Base-by-base conservation (phyloP, 1,140 invertebrate genomes). In the Temnothorax nylanderi region DNA sequence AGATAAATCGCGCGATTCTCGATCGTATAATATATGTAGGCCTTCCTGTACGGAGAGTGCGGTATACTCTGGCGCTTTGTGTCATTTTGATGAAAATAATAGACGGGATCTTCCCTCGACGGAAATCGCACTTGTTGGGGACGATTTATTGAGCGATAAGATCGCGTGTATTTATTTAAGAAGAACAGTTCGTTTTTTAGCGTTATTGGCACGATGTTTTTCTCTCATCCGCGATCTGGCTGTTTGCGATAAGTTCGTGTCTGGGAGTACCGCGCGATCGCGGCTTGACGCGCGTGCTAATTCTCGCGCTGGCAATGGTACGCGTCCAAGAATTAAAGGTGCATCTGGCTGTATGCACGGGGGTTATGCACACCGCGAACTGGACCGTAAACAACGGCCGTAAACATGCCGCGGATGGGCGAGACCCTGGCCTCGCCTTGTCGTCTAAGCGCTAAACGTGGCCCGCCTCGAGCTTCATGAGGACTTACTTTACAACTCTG, bases 301-400 rank as follows among this genome's bases (percentile, higher is more conserved):
- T 60, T 81, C 37, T 82, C 26, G 78, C 67, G 51, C 34, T 60
- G 80, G 80, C 69, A 62, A 60, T 11, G 49, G 56, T 58, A 62
- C 54, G 41, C 26, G 69, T 84, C 69, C 80, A 62, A 75, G 41
- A 84, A 84, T 74, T 62, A 84, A 84, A 84, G 75, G 71, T 75
- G 41, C 56, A 84, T 60, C 26, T 74, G 41, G 51, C 54, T n/a
- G n/a, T 16, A 16, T 7, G 10, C 26, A 21, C 32, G 16, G 37
- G 8, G 56, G 65, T 82, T 82, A 47, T 71, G 64, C 65, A 56
- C 65, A 58, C 18, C 49, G 21, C 1, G 18, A 2, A n/a, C 26
- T 21, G 26, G 67, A 44, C 8, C 13, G 64, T 82, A 74, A 81
- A 81, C 78, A 81, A 75, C 56, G 56, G 18, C 56, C 8, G 69